These are phyloP conservation scores for Sycophaga agraensis DNA, from an alignment of 1,140 invertebrate species.

Conservation along the genomic window DNA sequence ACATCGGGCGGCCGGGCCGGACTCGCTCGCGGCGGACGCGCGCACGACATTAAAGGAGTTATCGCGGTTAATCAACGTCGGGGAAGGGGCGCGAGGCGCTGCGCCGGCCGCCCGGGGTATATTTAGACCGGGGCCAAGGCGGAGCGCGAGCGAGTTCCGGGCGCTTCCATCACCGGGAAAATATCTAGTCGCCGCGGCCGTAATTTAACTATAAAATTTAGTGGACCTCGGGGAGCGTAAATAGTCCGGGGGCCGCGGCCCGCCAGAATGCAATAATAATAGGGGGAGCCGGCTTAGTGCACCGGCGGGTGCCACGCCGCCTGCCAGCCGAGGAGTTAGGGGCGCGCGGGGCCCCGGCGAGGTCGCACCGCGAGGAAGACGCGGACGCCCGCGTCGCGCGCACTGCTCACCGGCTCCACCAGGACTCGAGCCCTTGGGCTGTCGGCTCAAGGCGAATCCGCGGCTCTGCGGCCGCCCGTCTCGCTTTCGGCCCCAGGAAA, in stretches of 20 bases:
- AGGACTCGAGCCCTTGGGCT: too few species aligned
- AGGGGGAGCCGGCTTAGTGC: constrained; percentile 4
- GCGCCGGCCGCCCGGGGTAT: not conserved
- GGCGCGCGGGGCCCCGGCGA: too few species aligned
- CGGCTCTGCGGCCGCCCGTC: too few species aligned
- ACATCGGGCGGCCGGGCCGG: too few species aligned
- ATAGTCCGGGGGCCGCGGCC: constrained; percentile 20
- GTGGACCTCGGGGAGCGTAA: constrained; percentile 23
- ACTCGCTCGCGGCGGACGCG: constrained; percentile 14
- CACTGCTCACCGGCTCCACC: too few species aligned
- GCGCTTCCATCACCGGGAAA: constrained; percentile 29
- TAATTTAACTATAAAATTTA: constrained; percentile 38
- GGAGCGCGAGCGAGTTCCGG: constrained; percentile 16
- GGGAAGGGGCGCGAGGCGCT: not conserved
- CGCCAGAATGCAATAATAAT: constrained; percentile 33
- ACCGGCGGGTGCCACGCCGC: constrained; percentile 10
- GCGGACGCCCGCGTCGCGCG: too few species aligned
- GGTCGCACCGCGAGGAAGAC: too few species aligned
- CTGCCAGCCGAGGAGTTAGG: too few species aligned
- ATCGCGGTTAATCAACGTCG: constrained; percentile 35
- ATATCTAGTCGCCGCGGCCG: constrained; percentile 29
- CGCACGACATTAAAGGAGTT: constrained; percentile 36
- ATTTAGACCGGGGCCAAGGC: constrained; percentile 23
- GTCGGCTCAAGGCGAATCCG: too few species aligned
- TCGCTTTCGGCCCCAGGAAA: too few species aligned